Evolutionary conservation across 2,113 vertebrate genomes (phyloP).

Genomic region (human): GRCh38 chr4:53509001-53509500

Average conservation of each 20-base stretch:
- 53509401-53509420: neutral
- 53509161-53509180: neutral
- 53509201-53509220: neutral
- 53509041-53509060: neutral
- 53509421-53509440: rapidly evolving
- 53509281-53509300: neutral
- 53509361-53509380: neutral
- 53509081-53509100: neutral
- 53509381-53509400: neutral
- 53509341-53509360: neutral
- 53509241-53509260: neutral
- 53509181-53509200: neutral
- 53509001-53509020: neutral
- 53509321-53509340: neutral
- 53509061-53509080: neutral
- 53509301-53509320: neutral
- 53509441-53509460: neutral
- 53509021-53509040: neutral
- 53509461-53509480: neutral
- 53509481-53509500: neutral
- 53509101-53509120: neutral
- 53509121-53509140: neutral
- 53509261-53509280: neutral
- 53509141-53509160: neutral
- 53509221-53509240: neutral